Evolutionary conservation across 2,113 vertebrate genomes (phyloP), one percentile per base, ranked within the genome.

Genomic region (Sander vitreus): DNA sequence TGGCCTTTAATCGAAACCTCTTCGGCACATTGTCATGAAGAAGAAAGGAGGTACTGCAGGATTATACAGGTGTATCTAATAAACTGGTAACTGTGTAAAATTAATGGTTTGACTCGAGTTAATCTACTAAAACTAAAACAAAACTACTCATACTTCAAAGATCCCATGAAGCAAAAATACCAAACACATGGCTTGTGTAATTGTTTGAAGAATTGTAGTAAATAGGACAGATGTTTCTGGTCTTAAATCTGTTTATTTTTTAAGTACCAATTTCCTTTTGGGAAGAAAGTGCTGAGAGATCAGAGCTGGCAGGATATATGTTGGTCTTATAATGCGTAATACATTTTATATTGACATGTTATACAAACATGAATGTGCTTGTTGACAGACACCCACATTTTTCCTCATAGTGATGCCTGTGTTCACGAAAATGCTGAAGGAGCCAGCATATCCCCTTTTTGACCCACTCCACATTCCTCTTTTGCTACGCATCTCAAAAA

Each of bases 401-500:
- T 43, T 77, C 30, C 82, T 77, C n/a, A 12, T 13, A 30, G 47
- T n/a, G 66, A 68, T 36, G 15, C 79, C 67, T 68, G 27, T 87
- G 78, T 74, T 69, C 39, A 50, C 30, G 47, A 82, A 81, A 78
- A 54, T 6, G 21, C 53, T 36, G 6, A 47, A 73, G 8, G 8
- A 64, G 43, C 63, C 63, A 72, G 81, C 33, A 33, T 63, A 48
- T 58, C 33, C 51, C 30, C 21, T 66, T 69, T 62, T 87, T 73
- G 60, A 77, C 58, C 59, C 74, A 39, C 53, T 80, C 60, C 55
- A 63, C 90, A 93, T 94, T 89, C 88, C 87, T 92, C 68, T 90
- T 85, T 92, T 76, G 85, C 88, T 79, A 74, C 77, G 21, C 2
- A 21, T 90, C 68, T 93, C 83, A 88, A 81, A 89, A 81, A 91